Evolutionary conservation across 2,797 vertebrate genomes (phyloP), one percentile per base, ranked within the genome.

Genomic region (Neomorphus geoffroyi): DNA sequence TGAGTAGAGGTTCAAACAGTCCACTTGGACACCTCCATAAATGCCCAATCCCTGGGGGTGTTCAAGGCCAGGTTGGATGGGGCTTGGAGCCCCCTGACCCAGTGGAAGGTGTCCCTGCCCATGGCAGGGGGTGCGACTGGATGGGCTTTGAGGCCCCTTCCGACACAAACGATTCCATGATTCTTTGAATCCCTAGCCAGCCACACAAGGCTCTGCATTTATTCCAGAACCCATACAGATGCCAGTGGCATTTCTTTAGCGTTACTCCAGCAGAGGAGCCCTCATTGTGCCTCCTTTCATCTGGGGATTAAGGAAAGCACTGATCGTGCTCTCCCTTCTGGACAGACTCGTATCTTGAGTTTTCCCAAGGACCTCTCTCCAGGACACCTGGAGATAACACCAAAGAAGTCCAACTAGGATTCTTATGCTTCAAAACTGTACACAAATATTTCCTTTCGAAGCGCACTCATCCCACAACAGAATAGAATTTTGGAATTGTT

Each of bases 201-300:
- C 46, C 82, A 23, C 80, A 10, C 0, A 0, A 54, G 50, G 88
- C 50, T 89, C 71, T 16, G 37, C 60, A 60, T 43, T 28, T 6
- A 21, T 15, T 37, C 61, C 46, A 32, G 33, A 70, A 27, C 11
- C 24, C 67, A 43, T 18, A 51, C 1, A 1, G 1, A 7, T 5
- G 50, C 51, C 33, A 37, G 33, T 3, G 37, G 14, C 61, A 9
- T 10, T 21, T 14, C 81, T 32, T 24, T 0, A 53, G 37, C 1
- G 11, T 7, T 6, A 5, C 16, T 24, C 30, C 39, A 54, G 27
- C 0, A 4, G 12, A 39, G 50, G 33, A 39, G 18, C 7, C 50
- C 77, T 62, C 32, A 2, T 5, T 1, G 1, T 1, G 18, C 48
- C 46, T n/a, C 88, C 19, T 13, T 14, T 48, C 12, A 8, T 1